phyloP scores from a whole-genome alignment of 2,888 invertebrate genomes.

The Andrena hattorfiana region DNA sequence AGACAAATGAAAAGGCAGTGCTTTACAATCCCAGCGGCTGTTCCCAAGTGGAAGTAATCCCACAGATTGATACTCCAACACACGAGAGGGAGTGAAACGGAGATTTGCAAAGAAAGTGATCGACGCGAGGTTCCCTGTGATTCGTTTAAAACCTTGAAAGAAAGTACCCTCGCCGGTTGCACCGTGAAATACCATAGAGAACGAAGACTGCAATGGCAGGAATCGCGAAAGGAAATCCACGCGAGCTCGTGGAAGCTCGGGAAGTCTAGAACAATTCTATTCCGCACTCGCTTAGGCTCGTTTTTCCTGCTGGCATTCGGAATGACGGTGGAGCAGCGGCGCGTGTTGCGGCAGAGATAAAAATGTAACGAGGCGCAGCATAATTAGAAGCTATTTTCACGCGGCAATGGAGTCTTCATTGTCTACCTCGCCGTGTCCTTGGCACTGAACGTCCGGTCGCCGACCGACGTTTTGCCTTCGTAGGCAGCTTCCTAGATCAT shows the following conservation, averaged over 20 bases:
- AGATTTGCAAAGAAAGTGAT: no score
- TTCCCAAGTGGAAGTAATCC: no score
- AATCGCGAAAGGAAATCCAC: not conserved
- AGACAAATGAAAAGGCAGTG: not conserved
- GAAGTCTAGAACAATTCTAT: conserved; percentile 23
- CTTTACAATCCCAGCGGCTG: no score
- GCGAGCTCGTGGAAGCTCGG: not conserved
- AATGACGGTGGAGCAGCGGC: conserved; percentile 22
- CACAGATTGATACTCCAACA: no score
- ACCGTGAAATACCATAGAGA: no score
- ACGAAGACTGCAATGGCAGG: no score
- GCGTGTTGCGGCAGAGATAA: conserved; percentile 58
- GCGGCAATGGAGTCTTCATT: conserved; percentile 63
- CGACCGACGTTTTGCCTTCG: conserved; percentile 70
- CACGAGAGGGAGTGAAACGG: no score
- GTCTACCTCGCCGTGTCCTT: conserved; percentile 76
- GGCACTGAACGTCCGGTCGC: conserved; percentile 81
- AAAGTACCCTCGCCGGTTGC: no score
- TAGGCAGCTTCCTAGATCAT: conserved; percentile 59
- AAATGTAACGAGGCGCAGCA: conserved; percentile 63
- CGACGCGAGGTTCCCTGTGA: no score
- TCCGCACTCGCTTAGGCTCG: conserved; percentile 13
- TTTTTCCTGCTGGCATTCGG: conserved; percentile 39
- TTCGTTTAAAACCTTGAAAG: no score
- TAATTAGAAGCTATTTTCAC: conserved; percentile 68